Evolutionary conservation across 2,888 invertebrate genomes (phyloP), one percentile per base, ranked within the genome.

Genomic region (Sepiola atlantica): DNA sequence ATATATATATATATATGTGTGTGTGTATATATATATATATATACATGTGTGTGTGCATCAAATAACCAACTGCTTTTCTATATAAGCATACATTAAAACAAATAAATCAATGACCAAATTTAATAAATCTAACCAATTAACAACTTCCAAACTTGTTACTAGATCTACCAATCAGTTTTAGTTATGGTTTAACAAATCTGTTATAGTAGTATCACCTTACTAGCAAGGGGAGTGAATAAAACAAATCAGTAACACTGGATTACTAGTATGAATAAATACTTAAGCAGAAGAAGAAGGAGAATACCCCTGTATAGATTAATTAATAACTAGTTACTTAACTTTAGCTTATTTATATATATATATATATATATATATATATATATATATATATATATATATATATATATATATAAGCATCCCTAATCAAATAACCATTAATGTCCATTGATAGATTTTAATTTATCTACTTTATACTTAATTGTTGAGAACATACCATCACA

Each of bases 171-270:
- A 77, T 14, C 16, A 32, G 18, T 18, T 77, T 14, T 77, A 32
- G 77, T 77, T 77, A 77, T 77, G 18, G n/a, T n/a, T 77, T 45
- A n/a, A n/a, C n/a, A n/a, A 77, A 77, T 77, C 77, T 77, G n/a
- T 32, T 77, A 77, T 16, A 77, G 77, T 32, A 77, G 77, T n/a
- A 77, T 77, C n/a, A 16, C 0, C 21, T 28, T 21, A 61, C 10
- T 24, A 61, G 61, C 10, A 77, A n/a, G n/a, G n/a, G n/a, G n/a
- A n/a, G n/a, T n/a, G 77, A 32, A 32, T 77, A 14, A 77, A 77
- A 45, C 45, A 45, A 77, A 77, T 77, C 77, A 77, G 77, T n/a
- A 77, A n/a, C 77, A n/a, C 77, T 77, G 77, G 77, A 77, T 77
- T 32, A 77, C 77, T n/a, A n/a, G 77, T 77, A 77, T 77, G 16